A percentile compares a stretch with the other conserved stretches of the same genome.
phyloP scores from a whole-genome alignment of 2,888 invertebrate genomes.

The Apamea monoglypha region DNA sequence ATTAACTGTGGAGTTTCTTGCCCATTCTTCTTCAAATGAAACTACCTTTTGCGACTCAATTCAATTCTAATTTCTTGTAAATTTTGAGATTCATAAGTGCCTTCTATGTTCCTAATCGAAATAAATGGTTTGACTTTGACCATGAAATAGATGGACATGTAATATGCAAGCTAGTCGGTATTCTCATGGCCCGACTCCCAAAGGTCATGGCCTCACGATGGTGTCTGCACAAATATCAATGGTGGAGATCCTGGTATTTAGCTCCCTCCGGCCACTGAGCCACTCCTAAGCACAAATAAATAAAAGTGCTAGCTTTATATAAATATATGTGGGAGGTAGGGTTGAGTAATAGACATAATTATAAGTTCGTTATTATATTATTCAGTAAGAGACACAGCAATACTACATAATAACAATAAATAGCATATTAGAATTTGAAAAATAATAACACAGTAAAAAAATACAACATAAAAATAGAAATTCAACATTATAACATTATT shows the following conservation, averaged over 20 bases:
- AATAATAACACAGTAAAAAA: too few relatives aligned
- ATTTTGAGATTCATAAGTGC: too few relatives aligned
- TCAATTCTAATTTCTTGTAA: too few relatives aligned
- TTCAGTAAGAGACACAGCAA: too few relatives aligned
- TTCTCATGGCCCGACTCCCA: slow-evolving; percentile 22
- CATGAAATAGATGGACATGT: not conserved
- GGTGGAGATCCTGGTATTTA: slow-evolving; percentile 26
- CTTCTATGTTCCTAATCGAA: not conserved
- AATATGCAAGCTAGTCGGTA: not conserved
- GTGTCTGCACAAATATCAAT: slow-evolving; percentile 58
- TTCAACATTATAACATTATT: too few relatives aligned
- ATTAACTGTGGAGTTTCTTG: not conserved
- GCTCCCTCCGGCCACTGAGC: slow-evolving; percentile 8
- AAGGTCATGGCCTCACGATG: slow-evolving; percentile 54
- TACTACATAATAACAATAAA: too few relatives aligned
- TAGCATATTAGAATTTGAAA: too few relatives aligned
- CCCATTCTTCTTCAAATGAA: not conserved
- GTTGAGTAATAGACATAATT: too few relatives aligned
- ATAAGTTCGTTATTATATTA: too few relatives aligned
- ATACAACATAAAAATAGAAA: too few relatives aligned
- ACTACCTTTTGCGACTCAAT: not conserved
- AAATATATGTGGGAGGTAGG: too few relatives aligned
- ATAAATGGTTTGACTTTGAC: not conserved
- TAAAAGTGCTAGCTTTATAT: not conserved
- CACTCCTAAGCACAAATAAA: not conserved